These are phyloP conservation scores for Machimus atricapillus DNA, from an alignment of 2,888 invertebrate genomes.

Conservation along the genomic window DNA sequence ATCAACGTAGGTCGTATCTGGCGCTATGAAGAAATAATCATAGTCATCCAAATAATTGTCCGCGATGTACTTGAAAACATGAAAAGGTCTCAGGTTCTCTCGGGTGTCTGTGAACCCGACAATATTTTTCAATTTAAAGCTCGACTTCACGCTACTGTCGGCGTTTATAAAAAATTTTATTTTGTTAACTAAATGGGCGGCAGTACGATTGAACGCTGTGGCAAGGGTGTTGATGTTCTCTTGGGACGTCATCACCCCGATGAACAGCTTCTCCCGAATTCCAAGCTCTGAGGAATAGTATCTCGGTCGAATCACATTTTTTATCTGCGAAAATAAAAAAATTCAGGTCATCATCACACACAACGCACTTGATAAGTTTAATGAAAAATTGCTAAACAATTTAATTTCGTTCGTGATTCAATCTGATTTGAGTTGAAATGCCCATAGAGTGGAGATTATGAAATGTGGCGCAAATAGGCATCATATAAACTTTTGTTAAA, in stretches of 20 bases:
- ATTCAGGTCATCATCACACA: neutral
- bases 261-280: constrained; percentile 86
- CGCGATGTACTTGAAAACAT: constrained; percentile 86
- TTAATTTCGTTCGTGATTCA: neutral
- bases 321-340: constrained; percentile 57
- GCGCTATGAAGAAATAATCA: constrained; percentile 90
- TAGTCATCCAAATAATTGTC: constrained; percentile 89
- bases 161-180: constrained; percentile 80
- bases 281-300: constrained; percentile 96
- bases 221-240: constrained; percentile 76
- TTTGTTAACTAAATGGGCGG: constrained; percentile 84
- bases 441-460: neutral
- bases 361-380: neutral
- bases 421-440: neutral
- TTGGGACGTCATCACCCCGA: constrained; percentile 82
- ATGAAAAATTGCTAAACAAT: neutral
- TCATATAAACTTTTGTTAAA: neutral
- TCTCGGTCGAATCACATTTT: constrained; percentile 80
- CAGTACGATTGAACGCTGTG: constrained; percentile 85
- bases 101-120: constrained; percentile 87
- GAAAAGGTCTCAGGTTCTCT: constrained; percentile 80
- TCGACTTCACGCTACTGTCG: constrained; percentile 65
- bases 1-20: constrained; percentile 86
- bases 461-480: neutral
- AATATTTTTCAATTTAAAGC: constrained; percentile 71